Evolutionary conservation across 2,888 invertebrate species (phyloP).

Genomic region (Drosophila cracens): DNA sequence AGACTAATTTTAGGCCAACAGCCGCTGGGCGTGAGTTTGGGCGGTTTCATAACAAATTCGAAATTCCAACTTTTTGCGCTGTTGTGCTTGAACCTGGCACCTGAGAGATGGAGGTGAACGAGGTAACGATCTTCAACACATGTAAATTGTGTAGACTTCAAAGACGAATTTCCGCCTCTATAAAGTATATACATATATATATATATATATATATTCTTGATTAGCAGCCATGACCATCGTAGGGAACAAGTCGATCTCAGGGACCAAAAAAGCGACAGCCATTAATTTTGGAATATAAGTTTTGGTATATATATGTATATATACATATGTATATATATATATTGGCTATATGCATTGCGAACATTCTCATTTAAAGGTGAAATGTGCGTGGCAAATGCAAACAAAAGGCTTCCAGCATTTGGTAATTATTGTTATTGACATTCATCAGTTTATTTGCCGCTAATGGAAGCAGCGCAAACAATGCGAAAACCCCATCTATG

Average conservation of each 20-base stretch:
- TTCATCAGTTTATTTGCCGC: slow-evolving; percentile 37
- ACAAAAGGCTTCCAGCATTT: slow-evolving; percentile 22
- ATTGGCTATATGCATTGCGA: neutral
- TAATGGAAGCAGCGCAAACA: slow-evolving; percentile 31
- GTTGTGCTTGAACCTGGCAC: neutral
- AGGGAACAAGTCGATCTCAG: neutral
- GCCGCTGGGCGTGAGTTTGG: slow-evolving; percentile 1
- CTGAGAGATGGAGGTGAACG: neutral
- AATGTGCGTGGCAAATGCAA: slow-evolving; percentile 20
- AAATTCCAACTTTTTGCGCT: slow-evolving; percentile 9
- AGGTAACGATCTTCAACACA: neutral
- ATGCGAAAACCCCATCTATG: slow-evolving; percentile 17
- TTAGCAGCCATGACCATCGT: neutral
- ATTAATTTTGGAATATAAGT: neutral
- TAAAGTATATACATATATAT: neutral
- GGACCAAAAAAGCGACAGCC: neutral
- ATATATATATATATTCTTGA: neutral
- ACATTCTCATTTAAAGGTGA: neutral
- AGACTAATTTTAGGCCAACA: slow-evolving; percentile 24
- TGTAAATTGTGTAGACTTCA: neutral
- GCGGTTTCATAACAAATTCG: slow-evolving; percentile 14
- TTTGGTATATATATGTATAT: neutral
- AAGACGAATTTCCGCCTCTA: neutral
- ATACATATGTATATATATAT: neutral
- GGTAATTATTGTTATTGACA: slow-evolving; percentile 63